phyloP scores from a whole-genome alignment of 1,140 invertebrate species.

The Tetramorium alpestre region DNA sequence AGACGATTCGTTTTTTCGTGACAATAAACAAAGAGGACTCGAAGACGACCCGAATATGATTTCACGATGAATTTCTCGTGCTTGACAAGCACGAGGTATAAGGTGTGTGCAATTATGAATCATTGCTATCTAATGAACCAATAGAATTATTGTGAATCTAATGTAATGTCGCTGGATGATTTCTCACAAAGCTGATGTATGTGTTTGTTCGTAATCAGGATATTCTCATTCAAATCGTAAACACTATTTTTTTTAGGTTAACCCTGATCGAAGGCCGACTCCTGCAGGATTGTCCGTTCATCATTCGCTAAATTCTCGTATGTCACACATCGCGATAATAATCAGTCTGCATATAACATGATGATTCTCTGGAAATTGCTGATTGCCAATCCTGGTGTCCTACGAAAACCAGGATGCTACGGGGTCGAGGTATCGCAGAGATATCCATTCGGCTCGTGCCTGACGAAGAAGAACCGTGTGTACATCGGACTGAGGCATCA shows the following conservation, averaged over 20 bases:
- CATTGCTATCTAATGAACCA: background rate
- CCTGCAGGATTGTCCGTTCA: background rate
- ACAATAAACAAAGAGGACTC: background rate
- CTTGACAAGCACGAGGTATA: background rate
- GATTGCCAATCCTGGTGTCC: constrained; percentile 3
- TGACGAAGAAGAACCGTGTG: constrained; percentile 31
- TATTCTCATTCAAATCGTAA: background rate
- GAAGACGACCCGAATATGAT: background rate
- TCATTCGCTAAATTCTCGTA: background rate
- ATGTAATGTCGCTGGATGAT: background rate
- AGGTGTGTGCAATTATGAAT: background rate
- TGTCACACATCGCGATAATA: background rate
- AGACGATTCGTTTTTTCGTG: background rate
- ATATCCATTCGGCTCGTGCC: constrained; percentile 61
- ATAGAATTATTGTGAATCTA: background rate
- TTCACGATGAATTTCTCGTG: background rate
- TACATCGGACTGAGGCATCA: constrained; percentile 39
- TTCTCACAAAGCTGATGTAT: background rate
- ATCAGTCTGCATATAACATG: constrained; percentile 22
- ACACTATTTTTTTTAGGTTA: constrained; percentile 23
- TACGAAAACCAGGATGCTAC: constrained; percentile 54
- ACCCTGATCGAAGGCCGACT: background rate
- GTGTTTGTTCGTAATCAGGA: background rate
- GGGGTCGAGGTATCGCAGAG: constrained; percentile 54
- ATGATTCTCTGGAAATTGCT: constrained; percentile 57